phyloP scores from a whole-genome alignment of 2,797 vertebrate genomes.

The Choloepus didactylus region DNA sequence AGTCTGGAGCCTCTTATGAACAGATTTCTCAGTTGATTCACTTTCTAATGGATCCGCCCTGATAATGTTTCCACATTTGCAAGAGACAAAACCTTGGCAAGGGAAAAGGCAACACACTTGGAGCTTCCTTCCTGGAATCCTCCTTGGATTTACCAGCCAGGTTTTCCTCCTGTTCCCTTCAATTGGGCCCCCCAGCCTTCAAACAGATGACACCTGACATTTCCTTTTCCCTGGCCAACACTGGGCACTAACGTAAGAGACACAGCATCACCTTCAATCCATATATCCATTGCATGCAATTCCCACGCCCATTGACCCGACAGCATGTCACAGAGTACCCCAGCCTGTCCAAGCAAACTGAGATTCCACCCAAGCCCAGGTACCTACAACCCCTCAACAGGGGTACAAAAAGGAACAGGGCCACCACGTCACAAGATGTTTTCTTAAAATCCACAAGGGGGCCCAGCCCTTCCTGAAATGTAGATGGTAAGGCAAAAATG shows the following conservation, averaged over 20 bases:
- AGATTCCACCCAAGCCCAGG: background rate
- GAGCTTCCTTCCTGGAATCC: conserved; percentile 72
- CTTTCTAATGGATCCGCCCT: conserved; percentile 41
- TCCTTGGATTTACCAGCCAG: background rate
- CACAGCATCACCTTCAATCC: background rate
- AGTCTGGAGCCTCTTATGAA: background rate
- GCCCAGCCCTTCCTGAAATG: conserved; percentile 9
- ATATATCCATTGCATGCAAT: background rate
- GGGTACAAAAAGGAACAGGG: background rate
- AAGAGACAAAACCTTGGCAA: conserved; percentile 64
- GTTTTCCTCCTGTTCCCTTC: background rate
- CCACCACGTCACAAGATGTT: background rate
- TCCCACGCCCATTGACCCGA: background rate
- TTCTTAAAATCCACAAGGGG: conserved; percentile 11
- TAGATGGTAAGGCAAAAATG: background rate
- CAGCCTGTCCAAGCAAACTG: background rate
- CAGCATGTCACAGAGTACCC: no score
- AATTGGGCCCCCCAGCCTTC: background rate
- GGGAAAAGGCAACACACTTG: conserved; percentile 57
- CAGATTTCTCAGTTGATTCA: background rate
- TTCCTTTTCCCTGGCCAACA: background rate
- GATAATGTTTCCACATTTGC: conserved; percentile 48
- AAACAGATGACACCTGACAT: background rate
- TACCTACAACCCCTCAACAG: background rate
- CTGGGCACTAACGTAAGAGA: background rate